Evolutionary conservation across 2,888 invertebrate species (phyloP), one percentile per base, ranked within the genome.

Genomic region (Saturnia japonica): DNA sequence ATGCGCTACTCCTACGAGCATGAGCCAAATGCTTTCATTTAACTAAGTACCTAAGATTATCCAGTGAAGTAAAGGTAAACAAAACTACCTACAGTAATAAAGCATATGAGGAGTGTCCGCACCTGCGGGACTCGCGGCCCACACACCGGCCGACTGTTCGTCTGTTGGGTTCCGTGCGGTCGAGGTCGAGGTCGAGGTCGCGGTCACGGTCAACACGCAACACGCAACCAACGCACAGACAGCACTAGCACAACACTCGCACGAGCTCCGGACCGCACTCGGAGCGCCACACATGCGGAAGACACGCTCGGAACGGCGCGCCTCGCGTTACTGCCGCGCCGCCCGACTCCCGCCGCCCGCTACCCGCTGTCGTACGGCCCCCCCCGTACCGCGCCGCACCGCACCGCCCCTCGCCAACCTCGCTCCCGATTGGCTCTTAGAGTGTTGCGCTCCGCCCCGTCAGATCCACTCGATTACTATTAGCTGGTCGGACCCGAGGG

Each of bases 321-420:
- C 83, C 81, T 85, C 86, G 84, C 85, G 82, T 72, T 78, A 88
- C 88, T 87, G 87, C 71, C 87, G 83, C 82, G 84, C 82, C 80
- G 84, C 85, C 85, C 84, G 81, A 68, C 43, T 4, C 34, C 34
- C 6, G 60, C 69, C 47, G 47, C 47, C 47, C 8, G 68, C 12
- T 68, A n/a, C 69, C 68, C 57, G 67, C 69, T 42, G 34, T 6
- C 34, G 6, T 34, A 34, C 34, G 6, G 6, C 2, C 47, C 67
- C 54, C 67, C 72, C 64, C n/a, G 68, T 62, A 43, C 67, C 67
- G 68, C 72, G 45, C 57, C 68, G 57, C 68, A 12, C 60, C 19
- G 42, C 60, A 66, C 62, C 71, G 47, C 70, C 69, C 70, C 71
- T 62, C 45, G 34, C 68, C 8, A 54, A n/a, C 47, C 70, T 60